Evolutionary conservation across 2,113 vertebrate species (phyloP), one percentile per base, ranked within the genome.

Genomic region (Microcebus ravelobensis): DNA sequence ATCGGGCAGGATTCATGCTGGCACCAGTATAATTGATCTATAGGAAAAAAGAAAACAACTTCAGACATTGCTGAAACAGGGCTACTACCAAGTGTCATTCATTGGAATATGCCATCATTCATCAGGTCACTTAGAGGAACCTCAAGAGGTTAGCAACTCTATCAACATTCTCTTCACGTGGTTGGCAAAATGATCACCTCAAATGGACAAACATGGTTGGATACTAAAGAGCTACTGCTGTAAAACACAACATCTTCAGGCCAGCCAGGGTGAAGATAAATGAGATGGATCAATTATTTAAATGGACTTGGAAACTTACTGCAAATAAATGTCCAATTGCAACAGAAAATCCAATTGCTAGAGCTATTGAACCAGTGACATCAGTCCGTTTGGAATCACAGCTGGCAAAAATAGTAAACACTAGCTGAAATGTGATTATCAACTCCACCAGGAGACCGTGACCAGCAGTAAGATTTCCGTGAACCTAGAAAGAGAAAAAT

Each of bases 351-450:
- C 99, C 99, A 84, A 99, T 99, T 70, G 99, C 99, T 97, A 99
- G 98, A 89, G 99, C 99, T 74, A 99, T 98, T 61, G 99, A 99
- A 91, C 99, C 99, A 21, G 99, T 99, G 42, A 99, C 99, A 98
- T 99, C 99, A 4, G 95, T 99, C 74, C 99, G 99, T 97, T 99
- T 99, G 92, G 99, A 98, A 97, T 99, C 99, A 96, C 99, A 99
- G 97, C 99, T 99, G 98, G 99, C 99, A 94, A 99, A 99, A 96
- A 99, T 98, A 59, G 99, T 99, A 98, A 99, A 99, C 97, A 99
- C 99, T 97, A 99, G 98, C 96, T 99, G 99, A 96, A 99, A 99
- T 27, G 99, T 99, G 98, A 99, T 99, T 94, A 99, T 98, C 97
- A 99, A 87, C 98, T 99, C 99, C 96, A 99, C 99, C 91, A 99